These are phyloP conservation scores for Phrynocephalus forsythii DNA, from an alignment of 2,797 vertebrate species.

Conservation along the genomic window DNA sequence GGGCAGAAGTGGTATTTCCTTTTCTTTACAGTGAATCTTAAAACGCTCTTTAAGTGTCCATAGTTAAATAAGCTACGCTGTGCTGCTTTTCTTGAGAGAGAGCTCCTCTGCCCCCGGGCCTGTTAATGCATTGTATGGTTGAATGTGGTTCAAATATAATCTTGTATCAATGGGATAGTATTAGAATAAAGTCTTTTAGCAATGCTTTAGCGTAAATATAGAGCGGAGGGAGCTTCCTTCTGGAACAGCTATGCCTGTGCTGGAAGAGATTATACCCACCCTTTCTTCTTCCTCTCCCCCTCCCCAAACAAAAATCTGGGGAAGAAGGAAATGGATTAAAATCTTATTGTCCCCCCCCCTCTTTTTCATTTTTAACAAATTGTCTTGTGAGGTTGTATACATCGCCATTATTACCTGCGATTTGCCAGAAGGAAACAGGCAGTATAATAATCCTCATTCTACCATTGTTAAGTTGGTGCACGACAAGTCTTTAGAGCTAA, in stretches of 20 bases:
- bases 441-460: slow-evolving; percentile 54
- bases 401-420: slow-evolving; percentile 68
- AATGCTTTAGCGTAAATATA: slow-evolving; percentile 73
- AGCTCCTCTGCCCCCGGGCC: slow-evolving; percentile 52
- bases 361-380: slow-evolving; percentile 51
- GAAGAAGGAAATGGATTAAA: slow-evolving; percentile 73
- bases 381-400: slow-evolving; percentile 58
- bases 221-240: slow-evolving; percentile 68
- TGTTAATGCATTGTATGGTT: slow-evolving; percentile 64
- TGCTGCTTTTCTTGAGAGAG: slow-evolving; percentile 68
- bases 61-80: slow-evolving; percentile 69
- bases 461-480: slow-evolving; percentile 7
- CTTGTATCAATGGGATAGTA: slow-evolving; percentile 72
- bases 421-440: slow-evolving; percentile 69
- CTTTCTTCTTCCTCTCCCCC: too few species aligned
- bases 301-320: slow-evolving; percentile 54
- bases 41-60: slow-evolving; percentile 62
- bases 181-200: slow-evolving; percentile 75
- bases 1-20: slow-evolving; percentile 62
- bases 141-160: slow-evolving; percentile 73
- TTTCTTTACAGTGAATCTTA: slow-evolving; percentile 72
- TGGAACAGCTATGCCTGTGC: slow-evolving; percentile 67
- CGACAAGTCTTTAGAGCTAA: slow-evolving; percentile 24
- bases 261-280: slow-evolving; percentile 63
- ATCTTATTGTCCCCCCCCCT: not conserved